Conservation (phyloP, 1,140 invertebrate genomes). For the Heliconius hermathena region DNA sequence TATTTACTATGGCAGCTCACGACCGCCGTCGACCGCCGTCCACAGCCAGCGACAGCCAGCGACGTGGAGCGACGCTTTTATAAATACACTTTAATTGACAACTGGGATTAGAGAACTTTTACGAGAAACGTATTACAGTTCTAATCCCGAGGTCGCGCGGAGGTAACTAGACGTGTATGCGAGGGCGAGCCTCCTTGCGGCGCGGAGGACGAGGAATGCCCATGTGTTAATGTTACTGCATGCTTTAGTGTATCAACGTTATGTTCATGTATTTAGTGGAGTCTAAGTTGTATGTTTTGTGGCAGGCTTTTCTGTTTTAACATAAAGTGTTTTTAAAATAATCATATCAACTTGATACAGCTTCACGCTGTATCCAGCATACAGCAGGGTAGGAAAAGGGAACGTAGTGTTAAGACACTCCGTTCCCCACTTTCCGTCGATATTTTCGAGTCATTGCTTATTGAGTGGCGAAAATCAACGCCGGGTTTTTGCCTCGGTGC, state of each 20-base stretch:
- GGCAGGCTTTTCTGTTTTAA: too few species aligned
- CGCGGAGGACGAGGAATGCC: background rate
- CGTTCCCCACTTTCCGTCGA: too few species aligned
- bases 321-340: too few species aligned
- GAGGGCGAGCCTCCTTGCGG: conserved; percentile 8
- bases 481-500: too few species aligned
- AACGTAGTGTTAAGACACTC: too few species aligned
- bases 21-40: background rate
- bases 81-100: conserved; percentile 49
- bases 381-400: too few species aligned
- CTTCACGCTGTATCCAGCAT: too few species aligned
- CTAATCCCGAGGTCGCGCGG: conserved; percentile 4
- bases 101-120: conserved; percentile 38
- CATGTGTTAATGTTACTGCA: background rate
- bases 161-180: conserved; percentile 17
- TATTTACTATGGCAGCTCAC: conserved; percentile 17
- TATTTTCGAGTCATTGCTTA: too few species aligned
- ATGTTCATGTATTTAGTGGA: background rate
- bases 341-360: too few species aligned
- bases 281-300: too few species aligned
- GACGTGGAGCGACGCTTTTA: conserved; percentile 26
- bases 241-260: background rate
- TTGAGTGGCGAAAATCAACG: too few species aligned
- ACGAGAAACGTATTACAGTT: conserved; percentile 25
- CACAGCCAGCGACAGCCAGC: too few species aligned